Base-by-base conservation (phyloP, 64 coral and sea anemone species). In the Stichodactyla mertensii region DNA sequence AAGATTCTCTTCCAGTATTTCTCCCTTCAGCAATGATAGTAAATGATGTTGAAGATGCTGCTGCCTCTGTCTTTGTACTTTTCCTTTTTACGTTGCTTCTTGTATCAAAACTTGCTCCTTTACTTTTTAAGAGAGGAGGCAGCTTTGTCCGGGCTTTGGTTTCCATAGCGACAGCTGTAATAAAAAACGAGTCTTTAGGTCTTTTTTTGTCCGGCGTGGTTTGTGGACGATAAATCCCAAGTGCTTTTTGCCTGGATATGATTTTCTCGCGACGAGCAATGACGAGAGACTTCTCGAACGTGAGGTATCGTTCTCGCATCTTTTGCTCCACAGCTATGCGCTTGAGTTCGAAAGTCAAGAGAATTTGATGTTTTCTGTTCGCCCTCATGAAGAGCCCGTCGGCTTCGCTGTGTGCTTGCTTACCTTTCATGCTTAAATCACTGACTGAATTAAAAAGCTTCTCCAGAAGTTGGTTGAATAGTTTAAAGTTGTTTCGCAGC, bases 341-440 rank as follows among this genome's bases (percentile, higher is more conserved):
- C 83, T 87, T 92, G 9, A 92, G 71, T 51, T 92, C 90, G 71
- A 87, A 55, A 52, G 77, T 87, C 58, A 92, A 83, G 6, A 87
- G 28, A 71, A 92, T 92, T 51, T 92, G 85, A 54, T 92, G 90
- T 77, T 87, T 92, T 71, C 90, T 92, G 16, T 92, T 92, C 20
- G 85, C 90, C n/a, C 87, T 92, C 16, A 83, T 71, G 18, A 92
- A 64, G 10, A 85, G 15, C 12, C 55, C 90, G 36, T 78, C 55
- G 7, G 70, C 82, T 53, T 90, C 83, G 16, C 89, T 24, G 16
- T 90, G 10, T 55, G 52, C 51, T 16, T 53, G 36, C 51, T 81
- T 81, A 2, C 15, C 16, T 53, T 16, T 52, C 78, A 81, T 81
- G 27, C 24, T 74, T 31, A 4, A 74, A 74, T 74, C 24, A 74